These are phyloP conservation scores for Dione vanillae DNA, from an alignment of 2,888 invertebrate species.

Conservation along the genomic window DNA sequence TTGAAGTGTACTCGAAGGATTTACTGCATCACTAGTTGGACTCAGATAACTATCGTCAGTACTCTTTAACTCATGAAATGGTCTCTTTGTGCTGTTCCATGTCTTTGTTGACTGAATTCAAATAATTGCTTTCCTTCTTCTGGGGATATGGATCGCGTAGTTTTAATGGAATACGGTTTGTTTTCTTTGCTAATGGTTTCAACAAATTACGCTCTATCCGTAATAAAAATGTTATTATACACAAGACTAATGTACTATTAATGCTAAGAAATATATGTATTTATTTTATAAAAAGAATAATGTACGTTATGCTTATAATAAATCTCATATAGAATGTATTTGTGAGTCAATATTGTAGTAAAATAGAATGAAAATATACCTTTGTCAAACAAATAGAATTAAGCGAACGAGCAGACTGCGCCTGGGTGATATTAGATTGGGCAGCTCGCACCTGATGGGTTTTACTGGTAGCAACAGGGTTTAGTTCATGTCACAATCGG, in stretches of 20 bases:
- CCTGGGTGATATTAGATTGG: slow-evolving; percentile 65
- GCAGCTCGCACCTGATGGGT: slow-evolving; percentile 75
- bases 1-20: slow-evolving; percentile 71
- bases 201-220: slow-evolving; percentile 58
- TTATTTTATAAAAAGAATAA: background rate
- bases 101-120: slow-evolving; percentile 74
- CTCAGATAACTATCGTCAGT: slow-evolving; percentile 73
- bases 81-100: slow-evolving; percentile 67
- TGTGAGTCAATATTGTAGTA: slow-evolving; percentile 1
- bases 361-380: slow-evolving; percentile 56
- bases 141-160: slow-evolving; percentile 68
- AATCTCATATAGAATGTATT: background rate
- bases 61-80: slow-evolving; percentile 76
- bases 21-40: slow-evolving; percentile 79
- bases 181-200: slow-evolving; percentile 74
- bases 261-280: background rate
- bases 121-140: slow-evolving; percentile 74
- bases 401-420: slow-evolving; percentile 43
- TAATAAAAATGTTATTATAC: slow-evolving; percentile 57
- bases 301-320: background rate
- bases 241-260: slow-evolving; percentile 43
- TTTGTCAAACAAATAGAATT: slow-evolving; percentile 47
- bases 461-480: slow-evolving; percentile 77
- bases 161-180: slow-evolving; percentile 73
- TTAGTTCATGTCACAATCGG: slow-evolving; percentile 80